Evolutionary conservation across 2,113 vertebrate genomes (phyloP), one percentile per base, ranked within the genome.

Genomic region (Microcebus griseorufus): DNA sequence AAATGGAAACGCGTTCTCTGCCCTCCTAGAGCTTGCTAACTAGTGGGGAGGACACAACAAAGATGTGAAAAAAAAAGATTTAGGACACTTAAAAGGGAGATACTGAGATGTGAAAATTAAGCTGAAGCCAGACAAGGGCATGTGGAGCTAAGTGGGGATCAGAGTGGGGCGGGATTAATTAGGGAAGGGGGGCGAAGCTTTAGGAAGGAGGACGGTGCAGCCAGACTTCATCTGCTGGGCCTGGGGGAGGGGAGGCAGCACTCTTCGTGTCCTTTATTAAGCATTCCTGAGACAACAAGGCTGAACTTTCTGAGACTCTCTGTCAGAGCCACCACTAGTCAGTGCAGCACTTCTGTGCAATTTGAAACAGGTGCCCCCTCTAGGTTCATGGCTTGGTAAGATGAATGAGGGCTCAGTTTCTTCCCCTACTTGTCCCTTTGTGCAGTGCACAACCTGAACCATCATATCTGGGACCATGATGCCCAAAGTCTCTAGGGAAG

Each of bases 81-180:
- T 32, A 83, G 53, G 48, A 37, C 42, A 34, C 48, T 91, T 95
- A 55, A 90, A 92, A 91, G 91, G 76, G 65, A 78, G 93, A 72
- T 6, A 20, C 27, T 2, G 83, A 65, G 92, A 78, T 88, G 84
- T 75, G 82, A 90, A 95, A 89, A 96, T 95, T 39, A 90, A 93
- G 87, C 72, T n/a, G 65, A 65, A 78, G 65, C 48, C 67, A 37
- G 85, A 39, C 1, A 2, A 89, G 53, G 78, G 76, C 65, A 32
- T 1, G 11, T 60, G 32, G 62, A 78, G 82, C 39, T 88, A 58
- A 42, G 37, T 72, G 45, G 70, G 72, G 91, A 93, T 53, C 25
- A 55, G 53, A 48, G 55, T 6, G 25, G 2, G 48, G 32, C 6
- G 85, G 45, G 69, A 72, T 87, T 90, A 23, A 78, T 83, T 81